Conservation (phyloP, 53 echinoderm and acorn worm genomes). For the Patiria pectinifera region DNA sequence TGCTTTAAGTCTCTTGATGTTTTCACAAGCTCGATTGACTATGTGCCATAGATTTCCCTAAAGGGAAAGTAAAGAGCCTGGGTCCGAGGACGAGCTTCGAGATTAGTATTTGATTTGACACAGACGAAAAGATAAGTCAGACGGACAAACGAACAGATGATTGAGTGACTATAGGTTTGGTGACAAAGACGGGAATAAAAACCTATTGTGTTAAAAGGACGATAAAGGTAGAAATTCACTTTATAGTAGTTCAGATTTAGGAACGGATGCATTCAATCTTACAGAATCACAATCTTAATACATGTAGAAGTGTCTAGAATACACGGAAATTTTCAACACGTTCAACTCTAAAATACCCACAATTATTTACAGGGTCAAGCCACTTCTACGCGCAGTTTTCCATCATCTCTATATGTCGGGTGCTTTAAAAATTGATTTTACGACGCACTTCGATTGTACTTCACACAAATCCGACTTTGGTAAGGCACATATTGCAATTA, state of each 20-base stretch:
- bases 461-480: background rate
- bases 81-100: background rate
- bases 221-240: background rate
- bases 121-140: conserved; percentile 1
- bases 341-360: too few species aligned
- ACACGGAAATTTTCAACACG: too few species aligned
- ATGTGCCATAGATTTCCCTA: background rate
- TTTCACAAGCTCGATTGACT: background rate
- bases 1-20: too few species aligned
- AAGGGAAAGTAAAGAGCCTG: background rate
- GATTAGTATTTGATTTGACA: background rate
- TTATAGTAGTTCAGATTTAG: too few species aligned
- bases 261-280: too few species aligned
- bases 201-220: background rate
- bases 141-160: conserved; percentile 14
- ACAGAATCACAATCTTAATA: too few species aligned
- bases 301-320: too few species aligned
- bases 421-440: too few species aligned
- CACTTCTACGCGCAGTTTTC: too few species aligned
- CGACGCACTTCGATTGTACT: background rate
- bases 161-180: background rate
- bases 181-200: background rate
- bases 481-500: background rate
- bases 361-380: too few species aligned
- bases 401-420: too few species aligned